A percentile compares a stretch with the other conserved stretches of the same genome.
Evolutionary conservation across 1,140 invertebrate species (phyloP).

Genomic region (Planococcus citri): DNA sequence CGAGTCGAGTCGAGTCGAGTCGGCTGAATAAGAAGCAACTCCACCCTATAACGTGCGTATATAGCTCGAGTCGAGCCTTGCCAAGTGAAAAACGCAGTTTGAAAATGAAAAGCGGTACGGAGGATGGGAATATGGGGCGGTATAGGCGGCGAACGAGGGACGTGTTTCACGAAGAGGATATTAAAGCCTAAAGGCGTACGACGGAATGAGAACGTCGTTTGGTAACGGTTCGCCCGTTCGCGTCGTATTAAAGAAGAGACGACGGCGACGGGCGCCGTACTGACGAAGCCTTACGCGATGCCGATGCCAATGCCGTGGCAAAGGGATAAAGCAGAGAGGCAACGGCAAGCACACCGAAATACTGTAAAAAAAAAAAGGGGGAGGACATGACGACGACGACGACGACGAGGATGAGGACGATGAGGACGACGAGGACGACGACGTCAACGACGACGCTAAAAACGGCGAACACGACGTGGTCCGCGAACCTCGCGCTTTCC

Average conservation of each 20-base stretch:
- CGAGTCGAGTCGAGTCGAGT: too few species aligned
- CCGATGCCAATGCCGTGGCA: neutral
- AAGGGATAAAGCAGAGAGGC: neutral
- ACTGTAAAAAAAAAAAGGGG: neutral
- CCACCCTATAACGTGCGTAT: neutral
- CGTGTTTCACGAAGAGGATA: slow-evolving; percentile 11
- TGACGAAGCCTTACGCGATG: slow-evolving; percentile 9
- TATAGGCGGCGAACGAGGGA: neutral
- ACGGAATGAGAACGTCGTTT: slow-evolving; percentile 20
- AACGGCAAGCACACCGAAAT: neutral
- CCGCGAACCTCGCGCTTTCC: too few species aligned
- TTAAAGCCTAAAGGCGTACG: slow-evolving; percentile 20
- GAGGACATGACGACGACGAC: neutral
- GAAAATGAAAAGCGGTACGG: neutral
- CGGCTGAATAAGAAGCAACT: neutral
- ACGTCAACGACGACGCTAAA: neutral
- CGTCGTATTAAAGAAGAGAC: slow-evolving; percentile 1
- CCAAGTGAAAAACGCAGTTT: slow-evolving; percentile 12
- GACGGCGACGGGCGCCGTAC: slow-evolving; percentile 10
- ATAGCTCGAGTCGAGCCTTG: neutral
- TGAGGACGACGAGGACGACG: neutral
- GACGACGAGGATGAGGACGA: neutral
- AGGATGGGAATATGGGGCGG: neutral
- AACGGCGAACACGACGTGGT: neutral
- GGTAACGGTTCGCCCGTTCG: slow-evolving; percentile 19